Base-by-base conservation (phyloP, 2,888 invertebrate genomes). In the Drosophila mulleri region DNA sequence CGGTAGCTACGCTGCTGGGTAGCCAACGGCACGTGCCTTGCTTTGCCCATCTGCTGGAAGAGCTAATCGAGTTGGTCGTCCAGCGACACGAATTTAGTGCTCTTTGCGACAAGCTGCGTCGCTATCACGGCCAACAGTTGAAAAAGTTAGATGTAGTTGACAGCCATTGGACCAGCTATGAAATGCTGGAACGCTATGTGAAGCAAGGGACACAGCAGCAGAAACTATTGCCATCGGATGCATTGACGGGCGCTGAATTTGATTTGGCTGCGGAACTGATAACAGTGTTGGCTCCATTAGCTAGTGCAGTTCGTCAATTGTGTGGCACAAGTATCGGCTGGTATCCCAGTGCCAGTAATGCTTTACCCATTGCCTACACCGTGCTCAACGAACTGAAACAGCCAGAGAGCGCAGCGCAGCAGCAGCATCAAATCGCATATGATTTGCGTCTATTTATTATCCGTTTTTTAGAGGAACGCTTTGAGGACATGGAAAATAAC, bases 381-480 rank as follows among this genome's bases (percentile, higher is more conserved):
- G 44, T 81, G 23, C 72, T 81, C 7, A 65, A 72, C 20, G 75
- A 81, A 47, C 29, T 81, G 8, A 80, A 80, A 47, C 72, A 68
- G 35, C 18, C 53, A 11, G 69, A 65, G 2, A 47, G 48, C 7
- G 41, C 42, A 3, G 68, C 71, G 11, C 66, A 67, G 18, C 64
- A 65, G 35, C 79, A 67, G 26, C 65, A 71, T 26, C 64, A 75
- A 52, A 5, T 71, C 8, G 37, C 59, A 12, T 69, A 80, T 48
- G 83, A 82, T 8, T 37, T 83, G 56, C 83, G 83, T 6, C 8
- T 72, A 50, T 75, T 71, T 57, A 18, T 78, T 18, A 71, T 78
- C 20, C 52, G 37, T 0, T 67, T 59, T 32, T 52, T 82, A 3
- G 71, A 83, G 26, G 71, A 75, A 23, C 48, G 56, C 2, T 83